These are phyloP conservation scores for Alfaro cultratus DNA, from an alignment of 2,797 vertebrate species.

Conservation along the genomic window DNA sequence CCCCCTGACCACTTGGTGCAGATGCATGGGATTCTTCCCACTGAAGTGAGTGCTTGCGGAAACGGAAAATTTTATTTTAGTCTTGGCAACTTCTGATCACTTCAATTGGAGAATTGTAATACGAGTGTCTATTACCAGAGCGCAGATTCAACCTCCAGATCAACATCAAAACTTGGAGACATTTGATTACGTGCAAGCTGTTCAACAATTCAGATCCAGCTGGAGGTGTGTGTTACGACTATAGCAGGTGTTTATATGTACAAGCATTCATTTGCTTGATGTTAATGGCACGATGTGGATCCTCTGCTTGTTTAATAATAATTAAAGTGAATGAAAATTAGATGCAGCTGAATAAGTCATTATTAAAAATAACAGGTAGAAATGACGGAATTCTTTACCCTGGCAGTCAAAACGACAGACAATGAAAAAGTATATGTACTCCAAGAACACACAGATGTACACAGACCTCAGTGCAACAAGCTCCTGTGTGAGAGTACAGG, in stretches of 20 bases:
- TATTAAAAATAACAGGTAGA: background rate
- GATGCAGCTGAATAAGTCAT: background rate
- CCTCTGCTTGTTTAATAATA: background rate
- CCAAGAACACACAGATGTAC: constrained; percentile 35
- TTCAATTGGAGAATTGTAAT: too few relatives aligned
- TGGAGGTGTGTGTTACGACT: too few relatives aligned
- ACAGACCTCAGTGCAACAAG: constrained; percentile 79
- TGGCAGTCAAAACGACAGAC: background rate
- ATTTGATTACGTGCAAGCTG: too few relatives aligned
- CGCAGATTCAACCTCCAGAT: too few relatives aligned
- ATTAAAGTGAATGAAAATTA: background rate
- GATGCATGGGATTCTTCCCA: too few relatives aligned
- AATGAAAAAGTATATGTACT: background rate
- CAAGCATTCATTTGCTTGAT: background rate
- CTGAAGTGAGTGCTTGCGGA: too few relatives aligned
- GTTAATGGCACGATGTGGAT: background rate
- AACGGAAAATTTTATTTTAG: too few relatives aligned
- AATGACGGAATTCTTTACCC: background rate
- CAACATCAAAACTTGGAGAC: too few relatives aligned
- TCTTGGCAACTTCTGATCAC: too few relatives aligned
- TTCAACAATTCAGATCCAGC: too few relatives aligned
- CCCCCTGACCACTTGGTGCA: too few relatives aligned
- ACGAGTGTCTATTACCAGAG: too few relatives aligned
- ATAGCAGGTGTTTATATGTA: background rate
- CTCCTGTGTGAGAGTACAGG: constrained; percentile 77